Percentiles rank a stretch among this genome's conserved stretches.
These are phyloP conservation scores for Nowickia ferox DNA, from an alignment of 2,888 invertebrate genomes.

Conservation along the genomic window DNA sequence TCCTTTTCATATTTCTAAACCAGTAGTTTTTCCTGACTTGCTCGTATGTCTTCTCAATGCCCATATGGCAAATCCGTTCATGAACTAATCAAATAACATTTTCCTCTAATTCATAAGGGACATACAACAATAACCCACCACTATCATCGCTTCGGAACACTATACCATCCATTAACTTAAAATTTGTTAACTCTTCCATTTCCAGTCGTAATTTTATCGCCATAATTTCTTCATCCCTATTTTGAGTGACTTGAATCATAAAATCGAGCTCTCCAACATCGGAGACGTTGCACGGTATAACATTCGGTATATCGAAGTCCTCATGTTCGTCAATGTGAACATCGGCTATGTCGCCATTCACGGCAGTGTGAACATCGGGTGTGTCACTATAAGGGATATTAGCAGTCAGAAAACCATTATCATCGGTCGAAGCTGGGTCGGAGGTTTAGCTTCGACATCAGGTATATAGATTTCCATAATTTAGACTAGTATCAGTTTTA, in stretches of 20 bases:
- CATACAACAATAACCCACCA: conserved; percentile 63
- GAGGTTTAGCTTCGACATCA: background rate
- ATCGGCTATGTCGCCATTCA: too few species aligned
- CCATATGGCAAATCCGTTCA: conserved; percentile 75
- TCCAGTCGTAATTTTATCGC: conserved; percentile 70
- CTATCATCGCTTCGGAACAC: conserved; percentile 55
- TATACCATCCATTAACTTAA: conserved; percentile 68
- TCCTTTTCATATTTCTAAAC: conserved; percentile 75
- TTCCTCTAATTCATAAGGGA: conserved; percentile 73
- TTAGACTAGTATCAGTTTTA: too few species aligned
- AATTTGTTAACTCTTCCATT: conserved; percentile 48
- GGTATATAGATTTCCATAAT: background rate
- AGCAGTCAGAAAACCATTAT: conserved; percentile 74
- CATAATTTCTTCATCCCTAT: conserved; percentile 71
- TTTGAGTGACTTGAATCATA: conserved; percentile 65
- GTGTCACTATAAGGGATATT: background rate
- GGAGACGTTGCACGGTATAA: conserved; percentile 49
- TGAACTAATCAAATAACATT: conserved; percentile 74
- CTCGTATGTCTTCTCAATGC: too few species aligned
- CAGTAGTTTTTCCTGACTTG: conserved; percentile 76
- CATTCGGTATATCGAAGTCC: conserved; percentile 41
- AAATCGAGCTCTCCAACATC: conserved; percentile 57
- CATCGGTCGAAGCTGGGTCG: conserved; percentile 75
- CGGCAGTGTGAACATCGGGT: background rate
- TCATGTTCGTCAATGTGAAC: conserved; percentile 13